A percentile compares a stretch with the other conserved stretches of the same genome.
These are phyloP conservation scores for Bombus waltoni DNA, from an alignment of 1,140 invertebrate genomes.

Conservation along the genomic window DNA sequence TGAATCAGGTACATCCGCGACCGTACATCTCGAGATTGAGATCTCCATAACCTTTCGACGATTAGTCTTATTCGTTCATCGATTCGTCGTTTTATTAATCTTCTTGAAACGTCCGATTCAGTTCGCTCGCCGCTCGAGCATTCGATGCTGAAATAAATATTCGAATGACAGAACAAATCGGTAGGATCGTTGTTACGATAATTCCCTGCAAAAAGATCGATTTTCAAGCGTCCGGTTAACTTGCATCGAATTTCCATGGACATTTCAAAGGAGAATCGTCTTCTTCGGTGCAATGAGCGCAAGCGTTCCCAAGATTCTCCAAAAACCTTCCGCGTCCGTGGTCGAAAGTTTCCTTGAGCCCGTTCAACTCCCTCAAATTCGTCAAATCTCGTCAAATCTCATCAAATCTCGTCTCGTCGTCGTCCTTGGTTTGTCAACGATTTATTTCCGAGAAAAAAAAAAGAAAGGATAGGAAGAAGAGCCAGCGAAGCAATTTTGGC, in stretches of 20 bases:
- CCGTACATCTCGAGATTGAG: too few species aligned
- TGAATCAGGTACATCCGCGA: too few species aligned
- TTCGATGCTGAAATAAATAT: not conserved
- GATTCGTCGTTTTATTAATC: not conserved
- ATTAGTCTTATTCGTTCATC: too few species aligned
- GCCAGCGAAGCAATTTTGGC: constrained; percentile 32
- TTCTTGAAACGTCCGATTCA: not conserved
- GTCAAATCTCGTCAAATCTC: not conserved
- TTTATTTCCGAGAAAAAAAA: not conserved
- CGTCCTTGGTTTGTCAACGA: not conserved
- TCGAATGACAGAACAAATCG: not conserved
- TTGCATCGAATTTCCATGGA: not conserved
- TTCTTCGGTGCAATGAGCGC: not conserved
- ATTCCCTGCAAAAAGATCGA: too few species aligned
- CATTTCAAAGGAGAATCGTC: not conserved
- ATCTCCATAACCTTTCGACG: too few species aligned
- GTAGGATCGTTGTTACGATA: too few species aligned
- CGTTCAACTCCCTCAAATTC: not conserved
- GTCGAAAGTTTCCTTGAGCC: not conserved
- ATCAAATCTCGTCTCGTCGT: constrained; percentile 42
- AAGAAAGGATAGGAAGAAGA: not conserved
- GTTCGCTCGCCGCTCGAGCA: too few species aligned
- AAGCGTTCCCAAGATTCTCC: too few species aligned
- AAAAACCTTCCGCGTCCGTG: too few species aligned
- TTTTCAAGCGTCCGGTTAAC: too few species aligned